Percentiles rank a stretch among this genome's conserved stretches.
Evolutionary conservation across 2,888 invertebrate species (phyloP).

Genomic region (Archips xylosteana): DNA sequence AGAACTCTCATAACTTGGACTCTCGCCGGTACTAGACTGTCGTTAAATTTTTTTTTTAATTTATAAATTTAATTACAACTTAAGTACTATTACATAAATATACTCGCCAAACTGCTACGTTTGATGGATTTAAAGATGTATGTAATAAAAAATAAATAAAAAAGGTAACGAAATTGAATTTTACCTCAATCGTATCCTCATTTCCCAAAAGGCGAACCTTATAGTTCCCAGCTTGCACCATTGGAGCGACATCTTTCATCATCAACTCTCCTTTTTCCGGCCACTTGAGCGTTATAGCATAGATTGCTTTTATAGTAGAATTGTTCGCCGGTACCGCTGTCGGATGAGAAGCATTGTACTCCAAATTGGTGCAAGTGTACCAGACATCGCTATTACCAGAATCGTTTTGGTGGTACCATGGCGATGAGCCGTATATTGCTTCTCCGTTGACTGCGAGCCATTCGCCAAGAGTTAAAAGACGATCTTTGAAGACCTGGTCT

Average conservation of each 20-base stretch:
- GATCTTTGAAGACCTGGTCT: background rate
- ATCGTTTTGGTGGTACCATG: conserved; percentile 94
- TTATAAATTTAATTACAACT: too few relatives aligned
- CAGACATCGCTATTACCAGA: conserved; percentile 89
- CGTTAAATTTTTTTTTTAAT: too few relatives aligned
- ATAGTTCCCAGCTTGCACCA: background rate
- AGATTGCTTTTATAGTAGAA: conserved; percentile 77
- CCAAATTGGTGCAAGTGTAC: conserved; percentile 85
- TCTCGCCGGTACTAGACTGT: too few relatives aligned
- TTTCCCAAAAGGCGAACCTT: background rate
- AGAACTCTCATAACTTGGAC: too few relatives aligned
- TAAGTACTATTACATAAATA: too few relatives aligned
- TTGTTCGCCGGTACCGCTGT: conserved; percentile 51
- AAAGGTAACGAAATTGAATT: too few relatives aligned
- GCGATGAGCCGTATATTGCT: conserved; percentile 64
- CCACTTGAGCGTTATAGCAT: conserved; percentile 90
- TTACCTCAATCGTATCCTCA: background rate
- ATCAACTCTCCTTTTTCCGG: conserved; percentile 84
- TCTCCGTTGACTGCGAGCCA: background rate
- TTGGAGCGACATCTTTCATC: conserved; percentile 50
- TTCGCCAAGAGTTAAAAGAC: background rate
- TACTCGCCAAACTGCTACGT: too few relatives aligned
- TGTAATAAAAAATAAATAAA: too few relatives aligned
- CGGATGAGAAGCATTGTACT: conserved; percentile 53
- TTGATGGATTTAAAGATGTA: too few relatives aligned